A percentile compares a stretch with the other conserved stretches of the same genome.
Conservation (phyloP, 2,888 invertebrate genomes). For the Ectropis crepuscularia region DNA sequence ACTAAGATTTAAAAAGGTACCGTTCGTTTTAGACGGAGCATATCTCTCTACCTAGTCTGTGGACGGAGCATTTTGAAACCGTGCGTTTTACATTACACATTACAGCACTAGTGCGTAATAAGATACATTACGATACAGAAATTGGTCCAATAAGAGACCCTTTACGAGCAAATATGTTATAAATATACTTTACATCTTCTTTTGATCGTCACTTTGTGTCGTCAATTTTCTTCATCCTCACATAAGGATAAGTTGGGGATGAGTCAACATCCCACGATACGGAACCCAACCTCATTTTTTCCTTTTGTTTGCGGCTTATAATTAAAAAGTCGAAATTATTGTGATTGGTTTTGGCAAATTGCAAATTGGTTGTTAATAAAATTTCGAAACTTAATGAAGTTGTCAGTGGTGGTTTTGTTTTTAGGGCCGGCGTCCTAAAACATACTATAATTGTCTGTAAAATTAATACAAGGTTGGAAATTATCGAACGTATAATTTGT, state of each 20-base stretch:
- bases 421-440: slow-evolving; percentile 1
- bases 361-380: slow-evolving; percentile 70
- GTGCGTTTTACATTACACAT: too few relatives aligned
- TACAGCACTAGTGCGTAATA: too few relatives aligned
- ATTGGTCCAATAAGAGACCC: too few relatives aligned
- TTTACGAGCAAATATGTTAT: too few relatives aligned
- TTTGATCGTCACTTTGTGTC: too few relatives aligned
- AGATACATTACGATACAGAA: too few relatives aligned
- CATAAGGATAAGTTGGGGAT: neutral
- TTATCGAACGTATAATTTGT: neutral
- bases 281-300: slow-evolving; percentile 30
- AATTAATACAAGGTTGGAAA: slow-evolving; percentile 6
- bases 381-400: slow-evolving; percentile 28
- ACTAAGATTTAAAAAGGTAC: too few relatives aligned
- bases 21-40: too few relatives aligned
- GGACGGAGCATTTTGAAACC: too few relatives aligned
- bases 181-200: too few relatives aligned
- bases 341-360: slow-evolving; percentile 82
- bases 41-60: too few relatives aligned
- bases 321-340: slow-evolving; percentile 81
- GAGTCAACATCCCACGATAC: neutral
- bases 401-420: slow-evolving; percentile 11
- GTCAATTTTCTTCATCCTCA: neutral
- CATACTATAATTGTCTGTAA: slow-evolving; percentile 2
- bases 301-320: slow-evolving; percentile 58